Conservation (phyloP, 2,797 vertebrate species). For the Neosilurus hyrtlii region DNA sequence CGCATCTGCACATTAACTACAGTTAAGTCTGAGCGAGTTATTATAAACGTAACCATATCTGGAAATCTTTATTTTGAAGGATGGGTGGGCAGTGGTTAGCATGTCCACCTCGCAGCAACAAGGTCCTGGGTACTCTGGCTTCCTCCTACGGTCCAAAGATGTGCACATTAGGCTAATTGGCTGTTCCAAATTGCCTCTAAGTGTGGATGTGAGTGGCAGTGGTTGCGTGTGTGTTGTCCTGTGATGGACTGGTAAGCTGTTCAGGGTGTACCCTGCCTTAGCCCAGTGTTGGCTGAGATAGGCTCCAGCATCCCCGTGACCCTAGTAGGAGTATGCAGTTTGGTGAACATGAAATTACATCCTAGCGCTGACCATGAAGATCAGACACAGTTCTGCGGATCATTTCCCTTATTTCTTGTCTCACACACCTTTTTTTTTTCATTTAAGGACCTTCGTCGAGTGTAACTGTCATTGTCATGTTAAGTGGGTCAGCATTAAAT, state of each 20-base stretch:
- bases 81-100: not conserved
- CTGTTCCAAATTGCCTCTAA: too few species aligned
- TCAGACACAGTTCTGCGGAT: not conserved
- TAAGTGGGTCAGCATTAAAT: slow-evolving; percentile 12
- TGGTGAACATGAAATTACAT: not conserved
- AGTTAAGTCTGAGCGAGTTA: not conserved
- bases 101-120: too few species aligned
- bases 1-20: not conserved
- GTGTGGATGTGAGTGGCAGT: too few species aligned
- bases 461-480: not conserved
- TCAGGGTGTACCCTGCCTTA: too few species aligned
- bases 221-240: too few species aligned
- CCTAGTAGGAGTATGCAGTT: too few species aligned
- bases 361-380: not conserved
- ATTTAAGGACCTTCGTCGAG: not conserved
- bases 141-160: too few species aligned
- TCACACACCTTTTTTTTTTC: not conserved
- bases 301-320: too few species aligned
- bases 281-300: too few species aligned
- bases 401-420: slow-evolving; percentile 10
- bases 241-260: too few species aligned
- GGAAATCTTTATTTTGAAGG: slow-evolving; percentile 16
- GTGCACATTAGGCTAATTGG: too few species aligned
- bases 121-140: too few species aligned
- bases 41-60: slow-evolving; percentile 30